Evolutionary conservation across 1,140 invertebrate species (phyloP).

Genomic region (Bombus confusus): DNA sequence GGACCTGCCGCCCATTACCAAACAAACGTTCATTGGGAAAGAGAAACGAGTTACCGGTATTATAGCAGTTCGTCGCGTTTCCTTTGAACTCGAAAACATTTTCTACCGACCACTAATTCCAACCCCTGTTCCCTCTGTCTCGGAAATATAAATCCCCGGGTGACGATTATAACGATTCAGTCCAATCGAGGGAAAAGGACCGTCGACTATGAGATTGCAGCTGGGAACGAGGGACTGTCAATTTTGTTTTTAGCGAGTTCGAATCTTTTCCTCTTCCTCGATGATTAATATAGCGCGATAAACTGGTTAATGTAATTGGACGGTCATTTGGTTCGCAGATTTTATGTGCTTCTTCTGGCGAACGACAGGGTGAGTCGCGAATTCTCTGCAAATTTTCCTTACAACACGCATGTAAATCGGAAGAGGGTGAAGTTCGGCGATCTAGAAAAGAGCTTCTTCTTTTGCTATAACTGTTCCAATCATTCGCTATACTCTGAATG

Average conservation of each 20-base stretch:
- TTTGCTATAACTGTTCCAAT: background rate
- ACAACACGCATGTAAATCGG: background rate
- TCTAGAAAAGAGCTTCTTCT: background rate
- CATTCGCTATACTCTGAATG: too few relatives aligned
- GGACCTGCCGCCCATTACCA: constrained; percentile 55
- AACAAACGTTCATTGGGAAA: constrained; percentile 59
- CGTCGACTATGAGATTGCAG: background rate
- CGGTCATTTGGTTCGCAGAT: background rate
- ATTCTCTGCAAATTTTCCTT: background rate
- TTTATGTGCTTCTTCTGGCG: background rate
- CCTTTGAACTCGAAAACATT: constrained; percentile 60
- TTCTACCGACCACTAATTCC: constrained; percentile 12
- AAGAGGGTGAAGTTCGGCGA: background rate
- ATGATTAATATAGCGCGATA: background rate
- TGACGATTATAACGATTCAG: background rate
- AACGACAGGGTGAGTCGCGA: background rate
- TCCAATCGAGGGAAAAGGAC: background rate
- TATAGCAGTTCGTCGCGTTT: constrained; percentile 43
- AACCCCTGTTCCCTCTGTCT: background rate
- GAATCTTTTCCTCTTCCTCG: background rate
- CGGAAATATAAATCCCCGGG: constrained; percentile 46
- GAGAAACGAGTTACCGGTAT: constrained; percentile 59
- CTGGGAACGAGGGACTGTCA: background rate
- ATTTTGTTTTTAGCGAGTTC: background rate
- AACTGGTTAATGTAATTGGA: background rate